These are phyloP conservation scores for Alviniconcha marisindica DNA, from an alignment of 1,140 invertebrate genomes.

Conservation along the genomic window DNA sequence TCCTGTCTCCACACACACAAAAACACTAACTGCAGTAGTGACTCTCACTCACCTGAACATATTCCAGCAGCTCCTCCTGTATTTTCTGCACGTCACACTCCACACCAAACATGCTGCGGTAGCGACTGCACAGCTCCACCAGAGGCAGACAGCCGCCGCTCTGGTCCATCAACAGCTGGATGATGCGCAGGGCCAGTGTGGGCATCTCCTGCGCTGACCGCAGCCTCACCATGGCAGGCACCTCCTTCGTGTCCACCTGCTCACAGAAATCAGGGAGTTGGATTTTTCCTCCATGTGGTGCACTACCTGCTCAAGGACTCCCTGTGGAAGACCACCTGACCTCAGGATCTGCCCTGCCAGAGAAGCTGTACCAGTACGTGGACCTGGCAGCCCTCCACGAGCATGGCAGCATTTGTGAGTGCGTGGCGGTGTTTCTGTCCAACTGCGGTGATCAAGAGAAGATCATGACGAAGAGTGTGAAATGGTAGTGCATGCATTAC, in stretches of 20 bases:
- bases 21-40: slow-evolving; percentile 77
- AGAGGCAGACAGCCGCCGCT: slow-evolving; percentile 76
- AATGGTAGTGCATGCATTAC: too few relatives aligned
- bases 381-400: too few relatives aligned
- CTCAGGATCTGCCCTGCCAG: too few relatives aligned
- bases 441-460: too few relatives aligned
- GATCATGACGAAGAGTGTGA: too few relatives aligned
- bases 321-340: too few relatives aligned
- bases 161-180: slow-evolving; percentile 80
- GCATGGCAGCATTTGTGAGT: too few relatives aligned
- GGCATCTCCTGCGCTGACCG: slow-evolving; percentile 61
- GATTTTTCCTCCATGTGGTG: too few relatives aligned
- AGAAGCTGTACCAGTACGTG: too few relatives aligned
- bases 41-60: slow-evolving; percentile 76
- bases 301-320: too few relatives aligned
- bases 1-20: slow-evolving; percentile 73
- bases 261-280: background rate
- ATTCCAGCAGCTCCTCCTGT: slow-evolving; percentile 76
- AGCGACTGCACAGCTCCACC: slow-evolving; percentile 77
- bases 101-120: slow-evolving; percentile 76
- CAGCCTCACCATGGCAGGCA: slow-evolving; percentile 59
- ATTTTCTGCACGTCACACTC: slow-evolving; percentile 77
- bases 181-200: slow-evolving; percentile 77
- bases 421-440: too few relatives aligned
- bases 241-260: slow-evolving; percentile 58